These are phyloP conservation scores for Cervus canadensis DNA, from an alignment of 2,113 vertebrate genomes.

Conservation along the genomic window DNA sequence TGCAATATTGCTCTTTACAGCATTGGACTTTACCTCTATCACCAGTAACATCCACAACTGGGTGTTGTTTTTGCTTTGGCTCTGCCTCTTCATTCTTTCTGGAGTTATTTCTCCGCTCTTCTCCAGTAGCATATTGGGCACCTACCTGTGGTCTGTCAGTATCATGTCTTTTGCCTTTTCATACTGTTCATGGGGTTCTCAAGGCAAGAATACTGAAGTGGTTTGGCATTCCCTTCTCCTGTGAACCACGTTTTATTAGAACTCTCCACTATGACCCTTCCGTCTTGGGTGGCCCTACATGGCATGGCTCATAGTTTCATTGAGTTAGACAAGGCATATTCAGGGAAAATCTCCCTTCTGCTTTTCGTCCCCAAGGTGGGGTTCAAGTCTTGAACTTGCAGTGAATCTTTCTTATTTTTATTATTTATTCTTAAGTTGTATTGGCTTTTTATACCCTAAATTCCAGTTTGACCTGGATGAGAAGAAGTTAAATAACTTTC, in stretches of 20 bases:
- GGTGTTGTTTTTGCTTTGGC: neutral
- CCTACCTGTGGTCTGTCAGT: neutral
- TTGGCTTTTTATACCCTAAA: neutral
- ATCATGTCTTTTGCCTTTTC: neutral
- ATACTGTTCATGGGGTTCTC: neutral
- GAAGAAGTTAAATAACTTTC: neutral
- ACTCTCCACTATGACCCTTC: neutral
- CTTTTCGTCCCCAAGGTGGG: neutral
- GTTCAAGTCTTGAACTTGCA: neutral
- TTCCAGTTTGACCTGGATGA: neutral
- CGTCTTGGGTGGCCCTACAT: neutral
- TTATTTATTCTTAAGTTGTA: neutral
- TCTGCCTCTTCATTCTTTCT: neutral
- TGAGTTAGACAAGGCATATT: neutral
- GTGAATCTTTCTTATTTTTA: neutral
- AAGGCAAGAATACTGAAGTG: neutral
- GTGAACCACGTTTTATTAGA: neutral
- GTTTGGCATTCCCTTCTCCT: neutral
- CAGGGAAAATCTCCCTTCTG: neutral
- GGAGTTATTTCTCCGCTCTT: neutral
- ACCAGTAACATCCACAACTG: neutral
- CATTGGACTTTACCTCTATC: neutral
- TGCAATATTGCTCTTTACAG: neutral
- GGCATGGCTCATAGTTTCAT: neutral
- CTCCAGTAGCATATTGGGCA: neutral